Conservation (phyloP, 2,888 invertebrate species). For the Drosophila paramelanica region DNA sequence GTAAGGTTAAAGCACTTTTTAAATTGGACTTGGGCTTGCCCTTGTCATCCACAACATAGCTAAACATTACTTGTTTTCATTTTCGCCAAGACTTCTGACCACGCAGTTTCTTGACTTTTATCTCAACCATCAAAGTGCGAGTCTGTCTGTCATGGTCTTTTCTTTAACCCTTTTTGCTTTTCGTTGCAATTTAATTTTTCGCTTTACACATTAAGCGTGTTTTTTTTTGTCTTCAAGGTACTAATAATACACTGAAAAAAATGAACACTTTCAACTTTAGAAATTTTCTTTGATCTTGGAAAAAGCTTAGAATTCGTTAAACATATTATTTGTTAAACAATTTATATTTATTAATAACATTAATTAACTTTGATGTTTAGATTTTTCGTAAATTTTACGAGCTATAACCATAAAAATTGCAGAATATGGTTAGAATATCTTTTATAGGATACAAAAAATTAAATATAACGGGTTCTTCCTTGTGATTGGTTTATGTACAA, state of each 20-base stretch:
- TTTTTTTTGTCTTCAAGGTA: neutral
- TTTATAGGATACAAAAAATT: too few relatives aligned
- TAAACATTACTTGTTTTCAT: constrained; percentile 8
- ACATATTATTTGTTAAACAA: too few relatives aligned
- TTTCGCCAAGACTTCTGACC: constrained; percentile 29
- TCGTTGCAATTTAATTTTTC: neutral
- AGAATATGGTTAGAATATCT: too few relatives aligned
- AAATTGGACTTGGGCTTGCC: constrained; percentile 54
- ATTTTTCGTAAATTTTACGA: too few relatives aligned
- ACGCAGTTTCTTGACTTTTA: constrained; percentile 16
- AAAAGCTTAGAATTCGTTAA: too few relatives aligned
- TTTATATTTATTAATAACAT: too few relatives aligned
- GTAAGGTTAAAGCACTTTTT: constrained; percentile 73
- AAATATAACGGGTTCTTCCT: too few relatives aligned
- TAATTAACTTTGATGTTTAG: too few relatives aligned
- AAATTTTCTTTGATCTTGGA: too few relatives aligned
- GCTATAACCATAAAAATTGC: too few relatives aligned
- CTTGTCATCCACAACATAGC: constrained; percentile 42
- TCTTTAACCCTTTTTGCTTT: neutral
- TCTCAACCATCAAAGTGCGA: constrained; percentile 2
- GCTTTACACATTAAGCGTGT: neutral
- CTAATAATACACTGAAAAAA: neutral
- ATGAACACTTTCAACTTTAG: neutral
- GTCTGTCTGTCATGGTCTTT: constrained; percentile 7
- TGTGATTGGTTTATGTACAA: too few relatives aligned